Conservation (phyloP, 2,797 vertebrate species). For the Columba guinea region DNA sequence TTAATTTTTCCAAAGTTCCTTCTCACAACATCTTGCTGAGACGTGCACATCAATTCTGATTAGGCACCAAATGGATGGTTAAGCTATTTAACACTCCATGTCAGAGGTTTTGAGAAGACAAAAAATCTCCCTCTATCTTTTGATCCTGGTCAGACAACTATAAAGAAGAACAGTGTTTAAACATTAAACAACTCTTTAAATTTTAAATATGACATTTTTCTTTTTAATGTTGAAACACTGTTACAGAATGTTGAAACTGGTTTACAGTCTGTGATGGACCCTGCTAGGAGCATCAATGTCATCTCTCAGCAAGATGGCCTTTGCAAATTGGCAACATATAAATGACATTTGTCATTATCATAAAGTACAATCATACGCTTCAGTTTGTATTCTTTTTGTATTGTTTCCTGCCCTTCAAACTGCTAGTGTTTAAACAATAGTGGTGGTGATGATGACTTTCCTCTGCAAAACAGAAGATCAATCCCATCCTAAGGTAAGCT, state of each 20-base stretch:
- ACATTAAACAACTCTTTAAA: neutral
- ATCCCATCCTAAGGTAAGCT: neutral
- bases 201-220: neutral
- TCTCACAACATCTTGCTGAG: neutral
- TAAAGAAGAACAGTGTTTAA: neutral
- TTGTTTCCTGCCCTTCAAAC: neutral
- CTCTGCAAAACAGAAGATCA: neutral
- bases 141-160: neutral
- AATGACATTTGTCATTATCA: neutral
- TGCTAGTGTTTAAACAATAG: neutral
- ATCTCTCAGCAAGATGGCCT: neutral
- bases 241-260: neutral
- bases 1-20: fast-evolving
- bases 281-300: neutral
- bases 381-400: neutral
- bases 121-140: neutral
- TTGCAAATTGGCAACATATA: neutral
- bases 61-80: neutral
- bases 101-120: neutral
- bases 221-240: neutral
- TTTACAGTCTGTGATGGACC: neutral
- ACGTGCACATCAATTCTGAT: neutral
- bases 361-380: neutral
- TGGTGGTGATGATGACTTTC: neutral
- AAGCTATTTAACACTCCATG: neutral